These are phyloP conservation scores for Centruroides sculpturatus DNA, from an alignment of 1,140 invertebrate species.

Conservation along the genomic window DNA sequence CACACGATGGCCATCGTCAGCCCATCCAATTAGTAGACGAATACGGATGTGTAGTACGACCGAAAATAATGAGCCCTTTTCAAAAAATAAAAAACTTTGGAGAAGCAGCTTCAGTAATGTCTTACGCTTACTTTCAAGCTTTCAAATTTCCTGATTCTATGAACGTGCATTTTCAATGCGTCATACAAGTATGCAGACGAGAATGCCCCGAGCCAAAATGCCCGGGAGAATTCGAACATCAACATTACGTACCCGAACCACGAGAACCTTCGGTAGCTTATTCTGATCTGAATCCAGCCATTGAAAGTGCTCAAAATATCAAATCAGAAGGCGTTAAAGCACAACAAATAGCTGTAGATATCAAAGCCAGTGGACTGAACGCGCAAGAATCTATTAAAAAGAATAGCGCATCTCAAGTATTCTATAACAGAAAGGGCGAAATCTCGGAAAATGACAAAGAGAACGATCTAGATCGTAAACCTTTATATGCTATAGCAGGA, in stretches of 20 bases:
- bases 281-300: slow-evolving; percentile 10
- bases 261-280: slow-evolving; percentile 12
- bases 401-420: background rate
- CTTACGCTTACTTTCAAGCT: slow-evolving; percentile 85
- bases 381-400: background rate
- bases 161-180: slow-evolving; percentile 94
- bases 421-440: slow-evolving; percentile 14
- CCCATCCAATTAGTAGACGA: slow-evolving; percentile 91
- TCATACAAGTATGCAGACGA: slow-evolving; percentile 85
- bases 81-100: slow-evolving; percentile 93
- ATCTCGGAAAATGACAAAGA: slow-evolving; percentile 9
- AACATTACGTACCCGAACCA: slow-evolving; percentile 7
- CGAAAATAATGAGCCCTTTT: slow-evolving; percentile 83
- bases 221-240: slow-evolving; percentile 15
- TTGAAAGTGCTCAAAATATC: background rate
- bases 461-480: background rate
- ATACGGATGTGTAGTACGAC: slow-evolving; percentile 75
- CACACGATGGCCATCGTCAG: slow-evolving; percentile 81
- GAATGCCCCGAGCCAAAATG: slow-evolving; percentile 63
- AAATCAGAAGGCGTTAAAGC: background rate
- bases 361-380: background rate
- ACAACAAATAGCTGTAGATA: background rate
- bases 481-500: slow-evolving; percentile 6
- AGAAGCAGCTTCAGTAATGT: slow-evolving; percentile 73
- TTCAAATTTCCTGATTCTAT: slow-evolving; percentile 95